Conservation (phyloP, 2,888 invertebrate genomes). For the Andrena bicolor region DNA sequence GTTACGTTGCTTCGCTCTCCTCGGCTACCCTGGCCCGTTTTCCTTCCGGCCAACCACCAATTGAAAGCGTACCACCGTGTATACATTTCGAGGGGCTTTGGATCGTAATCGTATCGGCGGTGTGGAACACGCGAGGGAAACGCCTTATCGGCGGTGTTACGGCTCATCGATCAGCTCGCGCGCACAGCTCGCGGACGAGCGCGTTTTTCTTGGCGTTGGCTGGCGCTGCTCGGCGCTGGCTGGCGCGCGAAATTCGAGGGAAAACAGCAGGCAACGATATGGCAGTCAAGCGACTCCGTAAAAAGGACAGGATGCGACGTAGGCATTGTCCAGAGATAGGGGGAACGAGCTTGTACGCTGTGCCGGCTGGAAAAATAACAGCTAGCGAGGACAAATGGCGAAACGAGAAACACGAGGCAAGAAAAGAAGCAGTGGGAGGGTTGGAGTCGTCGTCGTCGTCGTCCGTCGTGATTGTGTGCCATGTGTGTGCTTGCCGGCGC, state of each 20-base stretch:
- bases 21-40: background rate
- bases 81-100: background rate
- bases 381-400: constrained; percentile 64
- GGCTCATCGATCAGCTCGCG: constrained; percentile 56
- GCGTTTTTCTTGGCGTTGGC: constrained; percentile 15
- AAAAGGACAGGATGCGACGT: constrained; percentile 24
- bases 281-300: constrained; percentile 28
- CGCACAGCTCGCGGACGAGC: background rate
- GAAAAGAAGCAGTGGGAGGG: constrained; percentile 26
- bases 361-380: constrained; percentile 62
- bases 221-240: constrained; percentile 13
- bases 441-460: background rate
- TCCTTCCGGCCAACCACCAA: background rate
- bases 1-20: constrained; percentile 45
- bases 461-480: background rate
- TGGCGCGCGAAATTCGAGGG: constrained; percentile 37
- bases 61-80: no score
- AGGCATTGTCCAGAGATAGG: constrained; percentile 35
- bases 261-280: constrained; percentile 46
- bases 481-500: background rate
- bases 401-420: constrained; percentile 51
- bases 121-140: background rate
- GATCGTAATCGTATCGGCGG: background rate
- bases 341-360: constrained; percentile 18
- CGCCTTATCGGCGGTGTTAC: constrained; percentile 48